Base-by-base conservation (phyloP, 2,113 vertebrate species). In the Stegostoma tigrinum region DNA sequence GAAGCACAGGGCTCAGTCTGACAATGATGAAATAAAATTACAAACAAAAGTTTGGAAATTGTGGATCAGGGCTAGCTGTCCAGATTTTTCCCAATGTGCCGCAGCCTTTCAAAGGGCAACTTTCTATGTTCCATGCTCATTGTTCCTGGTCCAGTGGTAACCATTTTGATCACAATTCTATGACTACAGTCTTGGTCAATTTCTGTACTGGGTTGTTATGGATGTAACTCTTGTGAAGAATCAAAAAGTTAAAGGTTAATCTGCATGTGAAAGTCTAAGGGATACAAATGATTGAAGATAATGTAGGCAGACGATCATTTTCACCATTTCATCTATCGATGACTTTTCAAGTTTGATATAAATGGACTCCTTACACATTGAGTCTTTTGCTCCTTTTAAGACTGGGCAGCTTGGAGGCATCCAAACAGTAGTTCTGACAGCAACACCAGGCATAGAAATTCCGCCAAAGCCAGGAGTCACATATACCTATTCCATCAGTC, bases 401-500 rank as follows among this genome's bases (percentile, higher is more conserved):
- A 7, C 38, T 38, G 34, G 14, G 6, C 61, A 66, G 34, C 38
- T 38, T 8, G 3, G 30, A 91, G 17, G 1, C 5, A 91, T 23
- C 61, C 34, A 38, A 42, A 7, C 78, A 83, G 1, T 45, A 45
- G 1, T 45, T 90, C 14, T 52, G 87, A 66, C 55, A 30, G 17
- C 2, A 67, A 30, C 5, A 30, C 67, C 45, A 17, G 14, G 61
- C 19, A 21, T 38, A 42, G 17, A 83, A 83, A 5, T 66, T 34
- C 0, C 12, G 3, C 55, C 91, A 48, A 27, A 12, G 5, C 17
- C 0, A 17, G 3, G 66, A 55, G 24, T 24, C 75, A 38, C 7
- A 0, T 0, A 0, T 64, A 78, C 97, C 97, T 42, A 3, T 64
- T 27, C 72, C 66, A 94, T 97, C 97, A 98, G 95, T 98, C 98